Evolutionary conservation across 35 echinoderm and acorn worm genomes (phyloP).

Genomic region (Heliocidaris tuberculata): DNA sequence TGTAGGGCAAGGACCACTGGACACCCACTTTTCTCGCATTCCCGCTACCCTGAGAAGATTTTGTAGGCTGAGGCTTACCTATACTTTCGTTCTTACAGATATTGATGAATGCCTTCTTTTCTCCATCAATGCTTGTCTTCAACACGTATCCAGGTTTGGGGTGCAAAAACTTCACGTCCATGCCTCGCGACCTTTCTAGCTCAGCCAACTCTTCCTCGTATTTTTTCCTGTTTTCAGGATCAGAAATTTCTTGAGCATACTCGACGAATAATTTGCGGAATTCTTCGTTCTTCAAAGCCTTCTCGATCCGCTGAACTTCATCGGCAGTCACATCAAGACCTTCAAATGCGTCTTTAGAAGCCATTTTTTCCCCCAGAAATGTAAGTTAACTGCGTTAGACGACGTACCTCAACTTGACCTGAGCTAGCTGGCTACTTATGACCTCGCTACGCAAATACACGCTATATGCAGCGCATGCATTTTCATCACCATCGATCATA

Average conservation of each 20-base stretch:
- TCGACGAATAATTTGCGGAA: conserved; percentile 94
- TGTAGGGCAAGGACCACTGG: conserved; percentile 92
- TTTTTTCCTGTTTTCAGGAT: conserved; percentile 94
- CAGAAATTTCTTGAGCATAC: conserved; percentile 94
- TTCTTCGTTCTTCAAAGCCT: conserved; percentile 94
- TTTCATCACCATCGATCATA: neutral
- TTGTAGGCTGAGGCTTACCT: conserved; percentile 61
- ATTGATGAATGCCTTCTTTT: conserved; percentile 93
- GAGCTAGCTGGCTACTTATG: too few species aligned
- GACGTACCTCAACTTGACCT: neutral
- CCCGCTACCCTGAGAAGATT: conserved; percentile 34
- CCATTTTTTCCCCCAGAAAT: too few species aligned
- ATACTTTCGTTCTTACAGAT: conserved; percentile 79
- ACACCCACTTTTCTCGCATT: conserved; percentile 49
- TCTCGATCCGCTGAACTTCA: conserved; percentile 75
- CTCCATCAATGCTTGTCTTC: conserved; percentile 96
- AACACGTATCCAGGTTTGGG: conserved; percentile 89
- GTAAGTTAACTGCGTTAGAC: too few species aligned
- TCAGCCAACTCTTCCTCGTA: conserved; percentile 94
- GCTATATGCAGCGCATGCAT: too few species aligned
- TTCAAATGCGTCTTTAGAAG: conserved; percentile 41
- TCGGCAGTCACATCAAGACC: conserved; percentile 86
- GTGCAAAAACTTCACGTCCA: conserved; percentile 88
- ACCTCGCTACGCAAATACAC: too few species aligned
- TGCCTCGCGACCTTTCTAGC: conserved; percentile 91